These are phyloP conservation scores for Monopis laevigella DNA, from an alignment of 2,888 invertebrate genomes.

Conservation along the genomic window DNA sequence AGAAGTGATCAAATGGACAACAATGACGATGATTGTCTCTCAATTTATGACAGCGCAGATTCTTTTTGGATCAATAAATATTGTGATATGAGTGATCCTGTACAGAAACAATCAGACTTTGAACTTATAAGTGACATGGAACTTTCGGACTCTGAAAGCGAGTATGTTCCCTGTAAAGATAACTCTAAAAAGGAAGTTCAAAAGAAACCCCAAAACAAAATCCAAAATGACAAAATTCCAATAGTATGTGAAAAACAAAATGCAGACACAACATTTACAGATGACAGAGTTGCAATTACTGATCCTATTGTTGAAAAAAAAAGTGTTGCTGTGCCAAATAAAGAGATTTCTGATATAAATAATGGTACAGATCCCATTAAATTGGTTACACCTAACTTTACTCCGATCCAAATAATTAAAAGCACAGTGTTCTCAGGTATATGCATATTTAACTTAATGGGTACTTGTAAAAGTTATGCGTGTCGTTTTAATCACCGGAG, in stretches of 20 bases:
- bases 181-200: too few species aligned
- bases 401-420: too few species aligned
- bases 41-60: constrained; percentile 37
- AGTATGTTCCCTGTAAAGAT: too few species aligned
- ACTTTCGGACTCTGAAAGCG: too few species aligned
- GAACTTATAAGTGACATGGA: too few species aligned
- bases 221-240: constrained; percentile 17
- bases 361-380: too few species aligned
- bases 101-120: too few species aligned
- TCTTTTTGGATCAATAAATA: neutral
- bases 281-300: neutral
- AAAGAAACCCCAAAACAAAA: constrained; percentile 28
- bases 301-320: neutral
- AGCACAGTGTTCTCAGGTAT: constrained; percentile 29
- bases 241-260: constrained; percentile 37
- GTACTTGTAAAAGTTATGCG: constrained; percentile 25
- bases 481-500: constrained; percentile 32
- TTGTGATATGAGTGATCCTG: too few species aligned
- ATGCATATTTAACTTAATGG: constrained; percentile 35
- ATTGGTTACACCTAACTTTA: too few species aligned
- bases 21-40: constrained; percentile 20
- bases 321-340: too few species aligned
- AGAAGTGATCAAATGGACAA: neutral
- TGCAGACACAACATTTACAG: constrained; percentile 33
- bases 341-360: too few species aligned